phyloP scores from a whole-genome alignment of 2,888 invertebrate genomes.

The Calliphora vomitoria region DNA sequence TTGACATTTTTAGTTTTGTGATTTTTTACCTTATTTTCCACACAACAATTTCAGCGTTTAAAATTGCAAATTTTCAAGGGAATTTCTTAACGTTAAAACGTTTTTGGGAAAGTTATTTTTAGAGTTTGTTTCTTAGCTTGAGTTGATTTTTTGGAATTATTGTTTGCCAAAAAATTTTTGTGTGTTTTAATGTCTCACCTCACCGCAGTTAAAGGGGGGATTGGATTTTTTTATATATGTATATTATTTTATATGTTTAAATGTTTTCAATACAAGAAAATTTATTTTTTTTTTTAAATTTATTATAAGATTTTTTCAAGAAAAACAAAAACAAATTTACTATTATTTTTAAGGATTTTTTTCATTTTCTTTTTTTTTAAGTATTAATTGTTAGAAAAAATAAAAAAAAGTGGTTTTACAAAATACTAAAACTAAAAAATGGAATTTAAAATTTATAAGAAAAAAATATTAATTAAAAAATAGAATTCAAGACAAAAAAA shows the following conservation, averaged over 20 bases:
- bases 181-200: conserved; percentile 85
- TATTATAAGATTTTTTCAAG: conserved; percentile 60
- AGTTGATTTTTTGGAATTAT: conserved; percentile 56
- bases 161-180: conserved; percentile 79
- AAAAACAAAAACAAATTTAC: conserved; percentile 73
- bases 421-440: conserved; percentile 82
- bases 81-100: conserved; percentile 38
- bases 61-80: conserved; percentile 50
- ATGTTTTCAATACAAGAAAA: conserved; percentile 59
- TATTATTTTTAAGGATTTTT: conserved; percentile 70
- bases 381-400: conserved; percentile 47
- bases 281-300: conserved; percentile 43
- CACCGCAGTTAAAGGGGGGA: conserved; percentile 79
- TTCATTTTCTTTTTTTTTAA: conserved; percentile 60
- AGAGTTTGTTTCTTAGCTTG: conserved; percentile 29
- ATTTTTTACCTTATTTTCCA: conserved; percentile 85
- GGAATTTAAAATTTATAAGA: conserved; percentile 49
- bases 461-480: conserved; percentile 70
- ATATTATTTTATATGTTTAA: conserved; percentile 32
- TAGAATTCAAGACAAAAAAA: conserved; percentile 70
- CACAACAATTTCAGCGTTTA: conserved; percentile 82
- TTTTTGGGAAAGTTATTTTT: conserved; percentile 32
- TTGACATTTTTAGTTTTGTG: conserved; percentile 53
- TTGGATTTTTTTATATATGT: conserved; percentile 64
- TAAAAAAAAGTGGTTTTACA: conserved; percentile 63